These are phyloP conservation scores for Hemitrygon akajei DNA, from an alignment of 2,797 vertebrate genomes.

Conservation along the genomic window DNA sequence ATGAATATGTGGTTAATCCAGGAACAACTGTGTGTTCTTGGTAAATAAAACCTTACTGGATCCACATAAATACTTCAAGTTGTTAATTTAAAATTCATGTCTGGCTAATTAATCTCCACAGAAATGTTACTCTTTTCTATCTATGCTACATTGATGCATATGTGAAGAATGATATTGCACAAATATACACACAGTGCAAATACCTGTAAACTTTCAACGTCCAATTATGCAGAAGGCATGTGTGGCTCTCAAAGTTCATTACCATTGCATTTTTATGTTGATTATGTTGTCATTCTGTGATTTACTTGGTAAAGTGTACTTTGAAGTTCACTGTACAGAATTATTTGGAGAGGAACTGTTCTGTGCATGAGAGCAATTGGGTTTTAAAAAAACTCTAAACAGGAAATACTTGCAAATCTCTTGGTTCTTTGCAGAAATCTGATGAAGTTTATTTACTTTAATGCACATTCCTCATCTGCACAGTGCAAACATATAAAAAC, in stretches of 20 bases:
- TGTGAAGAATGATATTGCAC: neutral
- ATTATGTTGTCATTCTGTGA: conserved; percentile 22
- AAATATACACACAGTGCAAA: neutral
- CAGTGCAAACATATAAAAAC: conserved; percentile 46
- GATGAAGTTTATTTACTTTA: conserved; percentile 93
- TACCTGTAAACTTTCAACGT: conserved; percentile 7
- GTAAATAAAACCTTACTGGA: neutral
- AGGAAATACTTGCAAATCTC: conserved; percentile 66
- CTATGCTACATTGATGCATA: neutral
- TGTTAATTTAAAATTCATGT: conserved; percentile 3
- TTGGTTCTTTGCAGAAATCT: conserved; percentile 75
- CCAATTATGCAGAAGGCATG: neutral
- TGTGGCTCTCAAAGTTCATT: conserved; percentile 10
- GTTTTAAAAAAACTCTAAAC: conserved; percentile 48
- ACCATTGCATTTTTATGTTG: conserved; percentile 24
- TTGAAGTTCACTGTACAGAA: conserved; percentile 23
- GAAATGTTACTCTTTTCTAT: neutral
- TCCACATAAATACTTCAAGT: neutral
- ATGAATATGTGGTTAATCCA: neutral
- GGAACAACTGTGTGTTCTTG: neutral
- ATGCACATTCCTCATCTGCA: conserved; percentile 88
- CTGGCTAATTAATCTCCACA: neutral
- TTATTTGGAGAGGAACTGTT: conserved; percentile 33
- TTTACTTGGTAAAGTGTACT: conserved; percentile 10
- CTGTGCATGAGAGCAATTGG: conserved; percentile 35